Conservation (phyloP, 2,113 vertebrate species). For the Megaleporinus macrocephalus region DNA sequence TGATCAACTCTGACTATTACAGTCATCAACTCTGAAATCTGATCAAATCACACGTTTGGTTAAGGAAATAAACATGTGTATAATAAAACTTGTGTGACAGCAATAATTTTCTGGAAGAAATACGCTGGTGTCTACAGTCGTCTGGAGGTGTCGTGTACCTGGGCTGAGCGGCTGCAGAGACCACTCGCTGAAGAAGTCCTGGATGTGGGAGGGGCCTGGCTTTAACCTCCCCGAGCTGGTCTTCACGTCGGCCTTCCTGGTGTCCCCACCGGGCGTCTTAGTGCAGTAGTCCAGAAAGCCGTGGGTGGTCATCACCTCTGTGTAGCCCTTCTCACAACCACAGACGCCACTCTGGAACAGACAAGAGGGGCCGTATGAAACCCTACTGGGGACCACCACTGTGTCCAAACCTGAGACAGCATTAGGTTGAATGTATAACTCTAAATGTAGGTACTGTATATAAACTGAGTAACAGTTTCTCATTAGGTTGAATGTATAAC, state of each 20-base stretch:
- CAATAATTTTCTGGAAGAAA: too few relatives aligned
- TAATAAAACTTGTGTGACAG: too few relatives aligned
- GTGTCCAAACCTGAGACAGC: too few relatives aligned
- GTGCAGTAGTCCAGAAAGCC: conserved; percentile 98
- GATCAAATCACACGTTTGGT: too few relatives aligned
- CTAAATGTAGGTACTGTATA: too few relatives aligned
- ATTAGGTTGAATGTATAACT: too few relatives aligned
- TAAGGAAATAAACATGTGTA: too few relatives aligned
- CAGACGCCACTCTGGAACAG: conserved; percentile 88
- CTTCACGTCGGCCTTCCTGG: conserved; percentile 97
- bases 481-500: too few relatives aligned
- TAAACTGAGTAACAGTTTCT: too few relatives aligned
- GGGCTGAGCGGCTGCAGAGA: conserved; percentile 91
- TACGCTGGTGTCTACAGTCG: too few relatives aligned
- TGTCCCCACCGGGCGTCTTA: conserved; percentile 91
- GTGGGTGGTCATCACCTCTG: conserved; percentile 93
- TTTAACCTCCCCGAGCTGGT: conserved; percentile 88
- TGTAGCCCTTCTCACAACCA: conserved; percentile 93
- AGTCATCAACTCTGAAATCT: too few relatives aligned
- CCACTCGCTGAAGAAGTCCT: conserved; percentile 94
- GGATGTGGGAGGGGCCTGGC: conserved; percentile 88
- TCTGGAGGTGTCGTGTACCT: conserved; percentile 74
- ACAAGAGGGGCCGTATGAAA: background rate
- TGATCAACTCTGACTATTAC: too few relatives aligned
- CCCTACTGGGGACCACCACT: background rate